These are phyloP conservation scores for Nibea albiflora DNA, from an alignment of 2,113 vertebrate species.

Conservation along the genomic window DNA sequence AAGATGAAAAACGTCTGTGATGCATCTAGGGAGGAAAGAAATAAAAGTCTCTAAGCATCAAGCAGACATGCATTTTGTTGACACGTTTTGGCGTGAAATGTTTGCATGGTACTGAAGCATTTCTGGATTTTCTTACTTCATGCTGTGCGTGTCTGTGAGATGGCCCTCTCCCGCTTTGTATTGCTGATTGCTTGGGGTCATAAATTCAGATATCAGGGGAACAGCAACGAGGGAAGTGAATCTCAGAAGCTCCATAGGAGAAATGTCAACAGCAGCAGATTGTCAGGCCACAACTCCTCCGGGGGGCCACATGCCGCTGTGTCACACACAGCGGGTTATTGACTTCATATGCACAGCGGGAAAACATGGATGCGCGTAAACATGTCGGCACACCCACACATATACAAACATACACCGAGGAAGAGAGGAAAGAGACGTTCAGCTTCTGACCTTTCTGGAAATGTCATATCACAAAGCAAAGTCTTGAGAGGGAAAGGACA, in stretches of 20 bases:
- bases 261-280: slow-evolving; percentile 46
- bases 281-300: slow-evolving; percentile 23
- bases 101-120: background rate
- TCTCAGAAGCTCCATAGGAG: slow-evolving; percentile 20
- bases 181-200: background rate
- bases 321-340: slow-evolving; percentile 40
- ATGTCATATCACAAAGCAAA: slow-evolving; percentile 50
- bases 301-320: slow-evolving; percentile 35
- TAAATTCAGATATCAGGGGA: slow-evolving; percentile 40
- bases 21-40: background rate
- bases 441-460: slow-evolving; percentile 62
- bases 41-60: background rate
- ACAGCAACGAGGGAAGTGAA: slow-evolving; percentile 21
- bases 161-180: background rate
- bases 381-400: slow-evolving; percentile 4
- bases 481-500: slow-evolving; percentile 17
- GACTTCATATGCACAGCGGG: slow-evolving; percentile 38
- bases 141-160: background rate
- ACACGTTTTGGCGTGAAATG: background rate
- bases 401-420: background rate
- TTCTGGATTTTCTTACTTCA: background rate
- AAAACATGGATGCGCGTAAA: slow-evolving; percentile 40
- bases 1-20: background rate
- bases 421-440: slow-evolving; percentile 18
- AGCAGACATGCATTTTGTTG: background rate